Percentiles rank a stretch among this genome's conserved stretches.
phyloP scores from a whole-genome alignment of 2,797 vertebrate genomes.

The Salmo trutta region DNA sequence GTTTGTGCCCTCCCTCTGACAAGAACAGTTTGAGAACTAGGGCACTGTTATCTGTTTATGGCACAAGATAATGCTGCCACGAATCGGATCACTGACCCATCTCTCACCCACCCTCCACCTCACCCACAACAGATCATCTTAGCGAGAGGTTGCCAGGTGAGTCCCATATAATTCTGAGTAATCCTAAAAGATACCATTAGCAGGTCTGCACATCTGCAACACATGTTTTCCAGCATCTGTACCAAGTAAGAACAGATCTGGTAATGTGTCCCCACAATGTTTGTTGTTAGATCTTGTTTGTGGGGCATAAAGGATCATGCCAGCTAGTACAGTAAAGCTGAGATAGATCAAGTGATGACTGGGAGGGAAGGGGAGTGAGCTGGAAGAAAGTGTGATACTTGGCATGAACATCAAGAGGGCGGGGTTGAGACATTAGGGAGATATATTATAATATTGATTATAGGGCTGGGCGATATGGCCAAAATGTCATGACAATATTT shows the following conservation, averaged over 20 bases:
- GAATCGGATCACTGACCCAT: constrained; percentile 81
- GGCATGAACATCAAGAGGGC: too few relatives aligned
- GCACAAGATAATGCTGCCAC: constrained; percentile 80
- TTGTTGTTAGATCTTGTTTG: too few relatives aligned
- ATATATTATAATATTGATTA: too few relatives aligned
- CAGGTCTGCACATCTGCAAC: constrained; percentile 73
- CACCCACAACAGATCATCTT: constrained; percentile 55
- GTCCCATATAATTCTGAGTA: constrained; percentile 83
- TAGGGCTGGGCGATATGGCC: too few relatives aligned
- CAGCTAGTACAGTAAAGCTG: too few relatives aligned
- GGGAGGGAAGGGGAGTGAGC: too few relatives aligned
- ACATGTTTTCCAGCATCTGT: constrained; percentile 60
- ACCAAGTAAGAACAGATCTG: constrained; percentile 62
- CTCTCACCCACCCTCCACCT: constrained; percentile 65
- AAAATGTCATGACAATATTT: too few relatives aligned
- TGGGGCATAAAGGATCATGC: too few relatives aligned
- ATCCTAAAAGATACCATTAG: constrained; percentile 85
- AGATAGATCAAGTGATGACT: too few relatives aligned
- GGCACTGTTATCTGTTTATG: constrained; percentile 81
- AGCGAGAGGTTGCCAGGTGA: constrained; percentile 84
- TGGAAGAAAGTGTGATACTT: too few relatives aligned
- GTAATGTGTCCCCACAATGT: constrained; percentile 42
- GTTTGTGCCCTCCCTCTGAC: constrained; percentile 69
- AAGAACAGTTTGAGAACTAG: constrained; percentile 67
- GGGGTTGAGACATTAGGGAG: too few relatives aligned